phyloP scores from a whole-genome alignment of 2,888 invertebrate species.

The Caradrina kadenii region DNA sequence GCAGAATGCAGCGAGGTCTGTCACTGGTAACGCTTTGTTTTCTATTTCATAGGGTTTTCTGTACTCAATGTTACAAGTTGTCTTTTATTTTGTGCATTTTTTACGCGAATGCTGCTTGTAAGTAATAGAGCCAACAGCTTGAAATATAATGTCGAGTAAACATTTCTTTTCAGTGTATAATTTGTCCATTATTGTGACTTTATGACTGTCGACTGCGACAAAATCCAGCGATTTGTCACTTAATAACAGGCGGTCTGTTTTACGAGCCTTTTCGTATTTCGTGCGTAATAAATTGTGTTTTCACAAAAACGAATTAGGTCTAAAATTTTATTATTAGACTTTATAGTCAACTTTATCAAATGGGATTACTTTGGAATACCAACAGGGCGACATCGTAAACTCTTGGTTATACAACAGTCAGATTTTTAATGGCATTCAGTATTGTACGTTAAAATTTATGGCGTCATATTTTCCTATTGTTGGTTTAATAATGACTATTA shows the following conservation, averaged over 20 bases:
- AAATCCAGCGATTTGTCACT: conserved; percentile 84
- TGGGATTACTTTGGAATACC: conserved; percentile 75
- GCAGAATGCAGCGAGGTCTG: too few relatives aligned
- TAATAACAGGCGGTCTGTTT: conserved; percentile 83
- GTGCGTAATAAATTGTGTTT: conserved; percentile 79
- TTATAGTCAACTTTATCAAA: conserved; percentile 81
- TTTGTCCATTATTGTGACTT: conserved; percentile 80
- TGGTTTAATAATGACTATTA: conserved; percentile 61
- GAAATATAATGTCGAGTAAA: conserved; percentile 70
- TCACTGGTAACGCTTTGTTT: too few relatives aligned
- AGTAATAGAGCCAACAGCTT: conserved; percentile 54
- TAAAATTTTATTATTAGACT: conserved; percentile 81
- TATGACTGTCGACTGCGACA: conserved; percentile 78
- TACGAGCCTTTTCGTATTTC: conserved; percentile 76
- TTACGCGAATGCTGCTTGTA: conserved; percentile 18
- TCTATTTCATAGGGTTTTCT: too few relatives aligned
- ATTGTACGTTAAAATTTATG: conserved; percentile 74
- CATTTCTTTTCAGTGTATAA: conserved; percentile 80
- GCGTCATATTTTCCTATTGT: conserved; percentile 72
- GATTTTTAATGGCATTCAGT: conserved; percentile 73
- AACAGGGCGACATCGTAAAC: conserved; percentile 75
- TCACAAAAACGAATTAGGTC: conserved; percentile 81
- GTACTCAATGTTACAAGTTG: background rate
- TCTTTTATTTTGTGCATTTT: conserved; percentile 11
- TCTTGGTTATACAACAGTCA: conserved; percentile 70